Evolutionary conservation across 2,113 vertebrate genomes (phyloP), one percentile per base, ranked within the genome.

Genomic region (Cathartes aura): DNA sequence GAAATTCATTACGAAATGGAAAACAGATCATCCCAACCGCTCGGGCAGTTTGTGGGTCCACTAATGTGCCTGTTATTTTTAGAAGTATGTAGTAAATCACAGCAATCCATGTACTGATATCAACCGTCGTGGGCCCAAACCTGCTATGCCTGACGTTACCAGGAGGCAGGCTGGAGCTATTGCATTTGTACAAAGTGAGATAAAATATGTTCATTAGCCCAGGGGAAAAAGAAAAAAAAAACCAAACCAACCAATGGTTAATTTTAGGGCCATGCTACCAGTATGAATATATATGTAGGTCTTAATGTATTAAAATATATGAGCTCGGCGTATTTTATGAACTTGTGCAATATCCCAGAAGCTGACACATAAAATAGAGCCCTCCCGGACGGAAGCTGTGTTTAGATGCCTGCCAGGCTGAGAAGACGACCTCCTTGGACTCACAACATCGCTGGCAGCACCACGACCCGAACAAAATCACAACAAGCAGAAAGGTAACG

Each of bases 401-500:
- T 47, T 91, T 83, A 55, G 43, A 67, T 0, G 12, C 76, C 53
- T 76, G 76, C 93, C 94, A 85, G 82, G 45, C 90, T 88, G 83
- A 90, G 93, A 93, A 29, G 94, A 91, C 9, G 14, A 75, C 93
- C 91, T 96, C 86, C 66, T 71, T 64, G 73, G 94, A 92, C 83
- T 84, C 93, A 4, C 5, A 4, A 79, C 88, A 87, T 36, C 86
- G 34, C 95, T 82, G 79, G 95, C 96, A 97, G 82, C 95, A 88
- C 55, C 95, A 58, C 45, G 53, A 95, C 97, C 96, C 43, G 32
- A 94, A 97, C 89, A 89, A 96, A 98, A 97, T 97, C 97, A 95
- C 96, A 95, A 96, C 96, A 94, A 91, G 96, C 94, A 97, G 93
- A 97, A 97, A 98, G 97, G 96, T 96, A 98, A 97, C 45, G 23